A percentile compares a stretch with the other conserved stretches of the same genome.
These are phyloP conservation scores for Zaprionus inermis DNA, from an alignment of 1,140 invertebrate genomes.

Conservation along the genomic window DNA sequence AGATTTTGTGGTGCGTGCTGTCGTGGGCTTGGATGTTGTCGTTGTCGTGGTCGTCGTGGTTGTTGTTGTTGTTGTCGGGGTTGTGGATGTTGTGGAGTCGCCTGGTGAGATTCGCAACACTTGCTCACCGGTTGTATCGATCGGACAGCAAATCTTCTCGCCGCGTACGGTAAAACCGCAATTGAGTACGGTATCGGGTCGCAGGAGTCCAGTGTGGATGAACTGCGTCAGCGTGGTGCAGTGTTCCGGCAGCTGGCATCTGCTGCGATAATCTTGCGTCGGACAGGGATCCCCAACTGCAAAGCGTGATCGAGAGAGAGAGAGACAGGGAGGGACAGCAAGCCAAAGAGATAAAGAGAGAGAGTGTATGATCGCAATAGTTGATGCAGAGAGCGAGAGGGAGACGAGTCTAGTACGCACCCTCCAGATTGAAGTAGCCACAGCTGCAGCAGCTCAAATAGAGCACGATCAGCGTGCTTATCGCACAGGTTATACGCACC, in stretches of 20 bases:
- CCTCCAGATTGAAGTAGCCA: constrained; percentile 61
- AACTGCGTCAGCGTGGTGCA: constrained; percentile 41
- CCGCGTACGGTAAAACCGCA: constrained; percentile 56
- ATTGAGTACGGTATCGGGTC: constrained; percentile 19
- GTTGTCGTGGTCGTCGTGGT: constrained; percentile 9
- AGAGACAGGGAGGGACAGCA: not conserved
- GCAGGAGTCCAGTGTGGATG: constrained; percentile 29
- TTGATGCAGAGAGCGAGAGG: no score
- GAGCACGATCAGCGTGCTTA: constrained; percentile 36
- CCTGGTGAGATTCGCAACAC: constrained; percentile 1
- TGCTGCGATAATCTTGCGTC: constrained; percentile 53
- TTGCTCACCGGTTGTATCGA: constrained; percentile 15
- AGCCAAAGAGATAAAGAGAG: not conserved
- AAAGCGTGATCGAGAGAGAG: constrained; percentile 1
- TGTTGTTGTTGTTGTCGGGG: not conserved
- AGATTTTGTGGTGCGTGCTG: not conserved
- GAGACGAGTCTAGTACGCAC: constrained; percentile 42
- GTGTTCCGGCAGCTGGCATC: constrained; percentile 48
- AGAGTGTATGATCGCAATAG: not conserved
- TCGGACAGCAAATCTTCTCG: constrained; percentile 71
- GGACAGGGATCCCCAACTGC: constrained; percentile 66
- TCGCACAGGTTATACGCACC: constrained; percentile 7
- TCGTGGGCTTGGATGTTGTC: constrained; percentile 17
- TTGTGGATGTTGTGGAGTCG: not conserved
- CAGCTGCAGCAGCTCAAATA: constrained; percentile 29